These are phyloP conservation scores for Lepidocolaptes lacrymiger DNA, from an alignment of 2,797 vertebrate species.

Conservation along the genomic window DNA sequence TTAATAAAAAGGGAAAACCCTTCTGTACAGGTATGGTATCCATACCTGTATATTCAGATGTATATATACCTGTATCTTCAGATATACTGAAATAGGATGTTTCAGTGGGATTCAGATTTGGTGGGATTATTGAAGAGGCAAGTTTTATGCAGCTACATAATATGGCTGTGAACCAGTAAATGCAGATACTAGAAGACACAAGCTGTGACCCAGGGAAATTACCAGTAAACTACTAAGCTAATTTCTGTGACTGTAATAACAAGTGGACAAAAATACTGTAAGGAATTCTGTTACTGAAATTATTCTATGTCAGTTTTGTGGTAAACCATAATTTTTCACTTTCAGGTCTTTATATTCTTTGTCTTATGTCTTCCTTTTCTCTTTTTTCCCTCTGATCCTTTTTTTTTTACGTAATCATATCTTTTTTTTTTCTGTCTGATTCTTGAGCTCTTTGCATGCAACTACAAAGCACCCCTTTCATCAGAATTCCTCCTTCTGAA, in stretches of 20 bases:
- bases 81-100: not conserved
- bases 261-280: not conserved
- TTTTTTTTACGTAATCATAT: not conserved
- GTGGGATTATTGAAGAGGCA: not conserved
- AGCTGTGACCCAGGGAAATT: not conserved
- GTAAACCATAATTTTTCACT: not conserved
- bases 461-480: fast-evolving
- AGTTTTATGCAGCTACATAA: not conserved
- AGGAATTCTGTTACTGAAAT: not conserved
- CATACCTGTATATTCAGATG: no score
- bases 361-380: not conserved
- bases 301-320: not conserved
- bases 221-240: not conserved
- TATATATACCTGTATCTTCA: no score
- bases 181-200: not conserved
- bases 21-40: not conserved
- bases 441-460: not conserved
- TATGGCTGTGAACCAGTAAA: not conserved
- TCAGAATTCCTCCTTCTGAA: not conserved
- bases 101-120: no score
- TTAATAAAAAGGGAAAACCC: not conserved
- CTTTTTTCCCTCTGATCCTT: not conserved
- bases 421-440: not conserved
- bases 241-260: not conserved
- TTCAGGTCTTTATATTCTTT: not conserved